phyloP scores from a whole-genome alignment of 2,113 vertebrate species.

The Pseudois nayaur region DNA sequence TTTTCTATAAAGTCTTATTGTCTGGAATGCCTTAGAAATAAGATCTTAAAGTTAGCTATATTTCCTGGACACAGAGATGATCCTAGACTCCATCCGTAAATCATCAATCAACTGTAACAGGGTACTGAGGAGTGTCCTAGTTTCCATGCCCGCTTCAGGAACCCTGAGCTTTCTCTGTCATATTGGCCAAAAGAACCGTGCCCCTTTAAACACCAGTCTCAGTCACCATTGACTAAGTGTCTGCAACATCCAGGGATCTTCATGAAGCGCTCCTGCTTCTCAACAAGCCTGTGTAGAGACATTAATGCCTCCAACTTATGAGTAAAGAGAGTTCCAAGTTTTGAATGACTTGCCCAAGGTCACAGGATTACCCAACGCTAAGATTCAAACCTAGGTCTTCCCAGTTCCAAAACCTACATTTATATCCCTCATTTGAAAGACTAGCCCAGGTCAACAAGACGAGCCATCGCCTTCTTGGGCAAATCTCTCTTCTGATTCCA shows the following conservation, averaged over 20 bases:
- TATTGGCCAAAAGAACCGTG: background rate
- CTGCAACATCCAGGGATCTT: background rate
- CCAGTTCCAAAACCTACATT: background rate
- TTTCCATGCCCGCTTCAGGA: slow-evolving; percentile 21
- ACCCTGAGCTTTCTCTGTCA: background rate
- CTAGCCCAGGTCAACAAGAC: background rate
- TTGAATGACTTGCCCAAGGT: background rate
- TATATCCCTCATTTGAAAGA: background rate
- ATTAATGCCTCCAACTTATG: background rate
- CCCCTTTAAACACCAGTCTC: background rate
- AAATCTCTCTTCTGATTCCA: background rate
- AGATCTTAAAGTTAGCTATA: background rate
- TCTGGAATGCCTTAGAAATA: background rate
- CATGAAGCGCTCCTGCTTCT: slow-evolving; percentile 19
- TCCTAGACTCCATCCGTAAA: background rate
- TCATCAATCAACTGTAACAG: background rate
- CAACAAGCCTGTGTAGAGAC: background rate
- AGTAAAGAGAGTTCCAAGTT: background rate
- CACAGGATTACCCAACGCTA: background rate
- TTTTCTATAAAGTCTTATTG: background rate
- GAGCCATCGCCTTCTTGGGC: background rate
- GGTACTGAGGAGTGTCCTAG: background rate
- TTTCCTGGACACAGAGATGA: background rate
- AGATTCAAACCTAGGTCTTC: background rate
- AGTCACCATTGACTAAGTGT: background rate